Conservation (phyloP, 2,888 invertebrate genomes). For the Glyphotaelius pellucidus region DNA sequence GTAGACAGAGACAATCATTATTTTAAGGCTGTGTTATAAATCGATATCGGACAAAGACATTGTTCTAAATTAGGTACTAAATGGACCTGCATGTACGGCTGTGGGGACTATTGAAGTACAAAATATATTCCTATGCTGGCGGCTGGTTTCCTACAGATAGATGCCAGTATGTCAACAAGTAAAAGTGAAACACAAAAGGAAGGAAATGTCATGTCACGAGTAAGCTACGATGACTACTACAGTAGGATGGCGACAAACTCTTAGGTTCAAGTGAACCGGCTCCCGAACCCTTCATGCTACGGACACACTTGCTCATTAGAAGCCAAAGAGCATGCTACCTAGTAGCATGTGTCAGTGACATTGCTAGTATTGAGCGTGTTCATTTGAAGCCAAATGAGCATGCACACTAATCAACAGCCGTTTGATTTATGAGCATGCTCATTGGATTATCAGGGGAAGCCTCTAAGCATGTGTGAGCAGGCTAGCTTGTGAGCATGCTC, state of each 20-base stretch:
- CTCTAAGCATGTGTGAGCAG: too few relatives aligned
- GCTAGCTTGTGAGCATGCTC: too few relatives aligned
- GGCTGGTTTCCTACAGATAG: background rate
- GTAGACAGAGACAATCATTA: slow-evolving; percentile 36
- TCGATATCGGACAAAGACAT: slow-evolving; percentile 37
- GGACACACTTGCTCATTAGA: too few relatives aligned
- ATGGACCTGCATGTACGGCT: background rate
- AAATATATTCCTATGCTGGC: background rate
- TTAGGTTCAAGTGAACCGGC: background rate
- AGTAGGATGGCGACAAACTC: background rate
- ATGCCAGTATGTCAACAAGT: background rate
- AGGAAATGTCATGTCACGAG: background rate
- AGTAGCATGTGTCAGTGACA: too few relatives aligned
- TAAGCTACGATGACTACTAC: background rate
- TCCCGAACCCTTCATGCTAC: background rate
- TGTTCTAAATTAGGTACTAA: background rate
- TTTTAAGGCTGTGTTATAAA: background rate
- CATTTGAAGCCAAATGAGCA: too few relatives aligned
- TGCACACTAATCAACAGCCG: too few relatives aligned
- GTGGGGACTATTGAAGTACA: background rate
- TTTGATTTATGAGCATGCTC: too few relatives aligned
- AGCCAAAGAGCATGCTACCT: too few relatives aligned
- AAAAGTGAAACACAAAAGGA: background rate
- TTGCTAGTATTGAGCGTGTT: too few relatives aligned
- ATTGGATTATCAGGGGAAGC: too few relatives aligned